These are phyloP conservation scores for Vicugna pacos DNA, from an alignment of 2,113 vertebrate genomes.

Conservation along the genomic window DNA sequence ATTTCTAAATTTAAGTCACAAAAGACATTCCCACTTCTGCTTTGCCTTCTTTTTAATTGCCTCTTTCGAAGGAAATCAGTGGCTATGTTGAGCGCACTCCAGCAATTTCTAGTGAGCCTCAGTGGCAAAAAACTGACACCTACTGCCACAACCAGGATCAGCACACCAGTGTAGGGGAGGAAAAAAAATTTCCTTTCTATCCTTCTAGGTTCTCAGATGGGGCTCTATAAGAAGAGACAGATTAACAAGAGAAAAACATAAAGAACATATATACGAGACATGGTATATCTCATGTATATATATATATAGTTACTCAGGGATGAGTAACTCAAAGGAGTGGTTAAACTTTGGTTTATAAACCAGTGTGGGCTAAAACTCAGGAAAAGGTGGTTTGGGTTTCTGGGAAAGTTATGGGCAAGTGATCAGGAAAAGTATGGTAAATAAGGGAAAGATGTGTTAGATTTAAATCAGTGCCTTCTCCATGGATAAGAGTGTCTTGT, in stretches of 20 bases:
- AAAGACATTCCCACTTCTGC: not conserved
- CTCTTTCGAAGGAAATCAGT: not conserved
- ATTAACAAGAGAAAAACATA: not conserved
- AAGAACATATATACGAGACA: not conserved
- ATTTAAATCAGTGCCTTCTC: not conserved
- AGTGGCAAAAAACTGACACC: not conserved
- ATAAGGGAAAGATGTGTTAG: not conserved
- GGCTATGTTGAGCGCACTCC: not conserved
- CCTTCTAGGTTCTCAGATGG: not conserved
- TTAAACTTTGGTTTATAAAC: not conserved
- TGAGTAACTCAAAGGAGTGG: not conserved
- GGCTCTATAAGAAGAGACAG: not conserved
- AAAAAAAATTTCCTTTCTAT: not conserved
- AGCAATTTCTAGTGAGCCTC: not conserved
- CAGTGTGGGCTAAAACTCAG: not conserved
- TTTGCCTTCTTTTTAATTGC: not conserved
- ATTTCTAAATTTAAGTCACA: not conserved
- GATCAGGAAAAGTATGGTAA: not conserved
- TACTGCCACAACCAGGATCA: not conserved
- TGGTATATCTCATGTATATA: not conserved
- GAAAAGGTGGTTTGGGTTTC: not conserved
- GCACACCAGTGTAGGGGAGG: not conserved
- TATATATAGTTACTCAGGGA: not conserved
- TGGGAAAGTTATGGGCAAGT: not conserved
- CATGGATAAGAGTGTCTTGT: not conserved